Base-by-base conservation (phyloP, 2,888 invertebrate genomes). In the Eucriotettix oculatus region DNA sequence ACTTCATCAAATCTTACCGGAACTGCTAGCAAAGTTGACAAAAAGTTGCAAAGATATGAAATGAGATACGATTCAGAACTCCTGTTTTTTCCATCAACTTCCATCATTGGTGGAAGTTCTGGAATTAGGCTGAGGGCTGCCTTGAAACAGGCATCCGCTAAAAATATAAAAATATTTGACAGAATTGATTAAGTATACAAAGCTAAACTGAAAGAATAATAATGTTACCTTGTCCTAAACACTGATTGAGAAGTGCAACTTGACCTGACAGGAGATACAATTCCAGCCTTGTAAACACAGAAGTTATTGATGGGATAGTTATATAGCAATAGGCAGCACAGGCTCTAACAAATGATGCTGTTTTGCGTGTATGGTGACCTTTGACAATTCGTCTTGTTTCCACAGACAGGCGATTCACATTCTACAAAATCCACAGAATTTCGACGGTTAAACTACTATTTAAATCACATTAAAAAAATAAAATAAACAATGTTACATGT, bases 271-370 rank as follows among this genome's bases (percentile, higher is more conserved):
- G 76, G 61, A 95, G 78, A 76, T 94, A 94, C 56, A 97, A 80
- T 67, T 90, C 87, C 67, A 94, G 80, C 69, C 88, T 82, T 40
- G 83, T 79, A 62, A 86, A 82, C n/a, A 86, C 79, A 62, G 87
- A 87, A 67, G 80, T 83, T 70, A 98, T 82, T 14, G 96, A 96
- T n/a, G 98, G 98, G 71, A 95, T 90, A 10, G 97, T 97, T 64
- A 98, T 95, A 74, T 87, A 97, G 73, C 89, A 87, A 75, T 91
- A 98, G 0, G 98, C 97, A 54, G 91, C 87, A 76, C 97, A 97
- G 2, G 97, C 96, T 69, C 91, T 84, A 42, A 90, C 88, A 77
- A 95, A 89, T 67, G 90, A 86, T 14, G 85, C 84, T 2, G 90
- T 90, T 73, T 88, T 87, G 63, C 84, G 78, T 0, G 86, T 85